phyloP scores from a whole-genome alignment of 23 tunicate genomes.

The Ciona savignyi region DNA sequence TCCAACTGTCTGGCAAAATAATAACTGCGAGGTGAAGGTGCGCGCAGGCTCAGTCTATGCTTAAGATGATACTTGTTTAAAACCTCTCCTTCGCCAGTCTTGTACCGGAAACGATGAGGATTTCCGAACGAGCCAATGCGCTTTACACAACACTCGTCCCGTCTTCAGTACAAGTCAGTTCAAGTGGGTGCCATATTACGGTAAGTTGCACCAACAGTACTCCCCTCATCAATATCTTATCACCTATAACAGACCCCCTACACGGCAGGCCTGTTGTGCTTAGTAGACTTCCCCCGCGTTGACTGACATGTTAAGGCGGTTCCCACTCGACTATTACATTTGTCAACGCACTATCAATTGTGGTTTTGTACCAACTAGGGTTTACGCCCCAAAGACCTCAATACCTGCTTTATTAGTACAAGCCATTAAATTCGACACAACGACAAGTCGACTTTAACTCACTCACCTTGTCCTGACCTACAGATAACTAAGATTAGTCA shows the following conservation, averaged over 20 bases:
- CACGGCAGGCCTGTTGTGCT: background rate
- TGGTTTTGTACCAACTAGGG: no score
- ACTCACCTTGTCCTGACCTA: background rate
- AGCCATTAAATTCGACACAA: background rate
- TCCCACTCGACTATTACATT: background rate
- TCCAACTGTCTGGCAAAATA: no score
- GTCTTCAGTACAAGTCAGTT: slow-evolving; percentile 13
- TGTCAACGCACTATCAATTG: background rate
- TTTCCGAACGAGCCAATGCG: slow-evolving; percentile 60
- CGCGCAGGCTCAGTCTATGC: no score
- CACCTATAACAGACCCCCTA: background rate
- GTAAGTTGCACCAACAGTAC: slow-evolving; percentile 13
- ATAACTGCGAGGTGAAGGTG: no score
- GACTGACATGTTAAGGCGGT: background rate
- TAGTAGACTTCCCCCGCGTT: background rate
- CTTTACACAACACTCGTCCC: slow-evolving; percentile 14
- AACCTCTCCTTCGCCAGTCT: background rate
- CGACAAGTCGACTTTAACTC: background rate
- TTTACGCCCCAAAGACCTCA: no score
- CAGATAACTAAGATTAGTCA: background rate
- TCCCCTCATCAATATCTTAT: background rate
- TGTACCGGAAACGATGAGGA: slow-evolving; percentile 26
- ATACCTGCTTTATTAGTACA: background rate
- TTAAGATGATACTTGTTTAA: no score
- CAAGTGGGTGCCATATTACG: slow-evolving; percentile 62